Evolutionary conservation across 2,888 invertebrate species (phyloP), one percentile per base, ranked within the genome.

Genomic region (Spialia ferax): DNA sequence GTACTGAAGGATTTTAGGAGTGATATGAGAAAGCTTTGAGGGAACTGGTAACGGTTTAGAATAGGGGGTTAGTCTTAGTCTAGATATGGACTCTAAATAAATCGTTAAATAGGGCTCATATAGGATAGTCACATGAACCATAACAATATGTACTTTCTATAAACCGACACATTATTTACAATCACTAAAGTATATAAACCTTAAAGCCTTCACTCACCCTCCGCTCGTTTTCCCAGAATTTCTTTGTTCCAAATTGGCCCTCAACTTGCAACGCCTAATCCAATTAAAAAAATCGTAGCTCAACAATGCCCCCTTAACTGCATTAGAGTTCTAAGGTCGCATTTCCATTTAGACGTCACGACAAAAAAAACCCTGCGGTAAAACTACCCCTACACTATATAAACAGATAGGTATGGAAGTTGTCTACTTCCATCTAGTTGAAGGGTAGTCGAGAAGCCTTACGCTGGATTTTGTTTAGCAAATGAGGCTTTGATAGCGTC

Each of bases 401-500:
- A 42, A 42, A 18, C 15, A 15, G 15, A 42, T 42, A 42, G 32
- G 32, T 2, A 32, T 18, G 42, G 42, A 42, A 42, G 42, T 42
- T 42, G 42, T 18, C 42, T 0, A 42, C 42, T 42, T 42, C 42
- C 42, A 15, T 42, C 42, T 42, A 18, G 18, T 18, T 18, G 8
- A 42, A 42, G 15, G 4, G 42, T 42, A 42, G 15, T 42, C 15
- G n/a, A 42, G 42, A 8, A 15, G 42, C 6, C 42, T 15, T 8
- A 42, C 2, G 15, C 38, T 38, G 42, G 6, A 13, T 42, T 42
- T 42, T 42, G 15, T 42, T 42, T 15, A 42, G 42, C 15, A 18
- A 42, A 42, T 42, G 42, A 42, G 42, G 15, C 42, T 42, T 42
- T 42, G 42, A 42, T 18, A 42, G 8, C 42, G 42, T 42, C 18